phyloP scores from a whole-genome alignment of 2,888 invertebrate species.

The Tryphoninae sp. region DNA sequence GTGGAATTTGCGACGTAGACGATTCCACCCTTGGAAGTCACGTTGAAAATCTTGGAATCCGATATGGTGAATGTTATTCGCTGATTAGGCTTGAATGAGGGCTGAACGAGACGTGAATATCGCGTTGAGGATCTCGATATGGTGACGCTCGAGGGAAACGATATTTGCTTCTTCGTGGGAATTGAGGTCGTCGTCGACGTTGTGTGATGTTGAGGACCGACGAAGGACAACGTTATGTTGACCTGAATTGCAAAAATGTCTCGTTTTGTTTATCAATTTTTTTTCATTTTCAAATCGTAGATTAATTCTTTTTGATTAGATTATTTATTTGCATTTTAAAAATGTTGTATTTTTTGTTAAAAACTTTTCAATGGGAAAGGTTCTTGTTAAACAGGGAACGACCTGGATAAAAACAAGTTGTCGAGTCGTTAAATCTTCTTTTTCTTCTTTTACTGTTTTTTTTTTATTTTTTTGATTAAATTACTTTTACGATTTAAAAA shows the following conservation, averaged over 20 bases:
- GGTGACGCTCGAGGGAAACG: constrained; percentile 70
- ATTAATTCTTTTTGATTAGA: neutral
- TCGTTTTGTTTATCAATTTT: neutral
- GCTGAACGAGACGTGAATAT: constrained; percentile 75
- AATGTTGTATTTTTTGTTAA: too few relatives aligned
- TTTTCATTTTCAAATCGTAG: neutral
- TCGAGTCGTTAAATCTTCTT: too few relatives aligned
- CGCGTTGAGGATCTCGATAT: constrained; percentile 70
- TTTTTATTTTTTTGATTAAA: neutral
- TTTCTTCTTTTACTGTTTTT: neutral
- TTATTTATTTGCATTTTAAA: too few relatives aligned
- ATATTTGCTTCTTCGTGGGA: constrained; percentile 68
- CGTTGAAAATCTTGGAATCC: constrained; percentile 81
- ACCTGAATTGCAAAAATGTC: constrained; percentile 67
- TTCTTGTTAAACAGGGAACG: too few relatives aligned
- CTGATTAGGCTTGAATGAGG: constrained; percentile 66
- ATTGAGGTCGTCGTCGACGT: constrained; percentile 72
- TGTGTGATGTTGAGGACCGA: constrained; percentile 75
- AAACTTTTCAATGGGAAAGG: too few relatives aligned
- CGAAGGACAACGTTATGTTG: constrained; percentile 75
- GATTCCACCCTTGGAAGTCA: constrained; percentile 84
- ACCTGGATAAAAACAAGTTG: too few relatives aligned
- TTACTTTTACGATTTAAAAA: neutral
- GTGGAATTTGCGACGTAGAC: constrained; percentile 83
- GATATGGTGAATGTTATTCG: constrained; percentile 68